Base-by-base conservation (phyloP, 2,888 invertebrate species). In the Plagiodera versicolora region DNA sequence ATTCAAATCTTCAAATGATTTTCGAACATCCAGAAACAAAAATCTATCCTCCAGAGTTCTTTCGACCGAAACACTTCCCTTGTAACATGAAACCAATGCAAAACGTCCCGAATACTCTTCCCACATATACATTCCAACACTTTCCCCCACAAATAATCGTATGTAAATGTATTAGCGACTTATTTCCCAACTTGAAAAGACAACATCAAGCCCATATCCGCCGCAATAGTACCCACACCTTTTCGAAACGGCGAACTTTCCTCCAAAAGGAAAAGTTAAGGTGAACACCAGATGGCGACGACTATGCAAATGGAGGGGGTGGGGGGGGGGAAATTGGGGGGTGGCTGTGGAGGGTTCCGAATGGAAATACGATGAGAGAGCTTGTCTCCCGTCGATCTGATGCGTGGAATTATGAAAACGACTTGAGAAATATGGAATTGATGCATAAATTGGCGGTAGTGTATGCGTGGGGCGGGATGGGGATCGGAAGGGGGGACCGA, bases 211-310 rank as follows among this genome's bases (percentile, higher is more conserved):
- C 24, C 3, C 24, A 24, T 24, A 24, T 78, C 77, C 75, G 76
- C 75, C 75, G 72, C 72, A 76, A 79, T 79, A 79, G 79, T 79
- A 79, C n/a, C n/a, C 77, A 77, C 77, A 75, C 75, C 75, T 39
- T 32, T 11, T 32, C 9, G 10, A 9, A 10, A 6, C n/a, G 75
- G 73, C 58, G 77, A 79, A 76, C 77, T 78, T 77, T 54, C 51
- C 46, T 75, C 75, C 61, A 60, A 64, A 75, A 70, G 77, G 80
- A 80, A 81, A 81, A 81, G 80, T 80, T 81, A 79, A 80, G 81
- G 80, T 79, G 79, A 56, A 75, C 79, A 75, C 58, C 81, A 81
- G 82, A 81, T 82, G 82, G 81, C 81, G 81, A 80, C 80, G 81
- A 79, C 79, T 82, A 82, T 82, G 82, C 81, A 81, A 82, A 81